phyloP scores from a whole-genome alignment of 2,113 vertebrate species.

The Ictidomys tridecemlineatus region DNA sequence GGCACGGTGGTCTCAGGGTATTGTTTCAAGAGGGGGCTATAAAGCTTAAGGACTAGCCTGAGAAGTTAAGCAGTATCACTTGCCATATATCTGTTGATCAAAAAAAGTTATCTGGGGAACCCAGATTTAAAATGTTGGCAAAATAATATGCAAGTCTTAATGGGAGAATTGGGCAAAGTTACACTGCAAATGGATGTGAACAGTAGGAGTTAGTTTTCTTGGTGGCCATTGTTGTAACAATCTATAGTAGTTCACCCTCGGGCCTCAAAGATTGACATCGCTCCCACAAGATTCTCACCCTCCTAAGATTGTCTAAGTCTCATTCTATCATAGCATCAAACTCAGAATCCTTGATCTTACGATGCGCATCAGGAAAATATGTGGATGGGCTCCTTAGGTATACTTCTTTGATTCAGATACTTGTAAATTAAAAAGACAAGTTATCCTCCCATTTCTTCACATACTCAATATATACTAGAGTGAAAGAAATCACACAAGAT shows the following conservation, averaged over 20 bases:
- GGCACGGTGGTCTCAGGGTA: not conserved
- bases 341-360: not conserved
- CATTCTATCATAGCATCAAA: not conserved
- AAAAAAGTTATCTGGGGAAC: not conserved
- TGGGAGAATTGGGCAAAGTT: not conserved
- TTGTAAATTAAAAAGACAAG: conserved; percentile 8
- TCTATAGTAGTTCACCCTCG: not conserved
- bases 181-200: not conserved
- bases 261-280: not conserved
- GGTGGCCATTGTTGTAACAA: not conserved
- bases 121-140: not conserved
- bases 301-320: not conserved
- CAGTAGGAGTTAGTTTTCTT: not conserved
- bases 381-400: not conserved
- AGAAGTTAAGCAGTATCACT: not conserved
- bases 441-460: not conserved
- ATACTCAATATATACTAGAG: not conserved
- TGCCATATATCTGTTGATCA: not conserved
- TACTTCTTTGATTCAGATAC: not conserved
- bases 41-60: not conserved
- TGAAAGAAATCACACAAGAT: not conserved
- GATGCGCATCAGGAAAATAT: not conserved
- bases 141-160: not conserved
- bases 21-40: not conserved
- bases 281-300: not conserved